These are phyloP conservation scores for Macaria notata DNA, from an alignment of 2,888 invertebrate genomes.

Conservation along the genomic window DNA sequence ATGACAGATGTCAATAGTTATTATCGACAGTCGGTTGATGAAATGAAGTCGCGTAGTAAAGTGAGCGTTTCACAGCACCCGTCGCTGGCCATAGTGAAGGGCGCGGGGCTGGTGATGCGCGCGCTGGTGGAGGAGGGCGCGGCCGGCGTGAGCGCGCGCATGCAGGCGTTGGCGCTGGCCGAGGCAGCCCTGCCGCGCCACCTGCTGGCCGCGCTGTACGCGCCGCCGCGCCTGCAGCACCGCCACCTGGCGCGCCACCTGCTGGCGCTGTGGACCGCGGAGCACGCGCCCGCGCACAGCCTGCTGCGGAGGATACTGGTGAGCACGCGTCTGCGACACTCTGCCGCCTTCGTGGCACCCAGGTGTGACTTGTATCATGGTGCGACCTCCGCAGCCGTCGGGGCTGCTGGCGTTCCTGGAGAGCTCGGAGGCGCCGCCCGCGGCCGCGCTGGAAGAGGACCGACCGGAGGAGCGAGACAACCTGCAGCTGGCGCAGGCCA, in stretches of 20 bases:
- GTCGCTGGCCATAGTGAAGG: constrained; percentile 98
- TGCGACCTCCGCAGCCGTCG: constrained; percentile 89
- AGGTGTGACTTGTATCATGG: no score
- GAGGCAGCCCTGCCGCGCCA: constrained; percentile 98
- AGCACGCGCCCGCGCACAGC: constrained; percentile 94
- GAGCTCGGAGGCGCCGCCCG: constrained; percentile 91
- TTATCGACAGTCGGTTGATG: no score
- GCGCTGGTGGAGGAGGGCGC: constrained; percentile 99
- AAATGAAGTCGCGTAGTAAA: no score
- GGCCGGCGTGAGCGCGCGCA: constrained; percentile 93
- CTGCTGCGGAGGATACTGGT: constrained; percentile 95
- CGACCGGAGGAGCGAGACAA: constrained; percentile 93
- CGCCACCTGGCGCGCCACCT: constrained; percentile 95
- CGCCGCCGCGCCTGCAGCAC: constrained; percentile 91
- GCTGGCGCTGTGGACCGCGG: constrained; percentile 97
- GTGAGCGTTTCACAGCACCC: constrained; percentile 86
- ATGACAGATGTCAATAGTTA: no score
- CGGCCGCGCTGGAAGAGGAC: constrained; percentile 86
- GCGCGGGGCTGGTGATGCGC: constrained; percentile 97
- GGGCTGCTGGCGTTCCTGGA: constrained; percentile 95
- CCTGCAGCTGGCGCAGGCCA: constrained; percentile 93
- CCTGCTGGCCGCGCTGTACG: constrained; percentile 94
- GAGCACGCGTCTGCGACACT: no score
- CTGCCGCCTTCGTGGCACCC: no score
- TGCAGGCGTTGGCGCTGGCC: constrained; percentile 97